Base-by-base conservation (phyloP, 2,888 invertebrate genomes). In the Ophioninae sp. region DNA sequence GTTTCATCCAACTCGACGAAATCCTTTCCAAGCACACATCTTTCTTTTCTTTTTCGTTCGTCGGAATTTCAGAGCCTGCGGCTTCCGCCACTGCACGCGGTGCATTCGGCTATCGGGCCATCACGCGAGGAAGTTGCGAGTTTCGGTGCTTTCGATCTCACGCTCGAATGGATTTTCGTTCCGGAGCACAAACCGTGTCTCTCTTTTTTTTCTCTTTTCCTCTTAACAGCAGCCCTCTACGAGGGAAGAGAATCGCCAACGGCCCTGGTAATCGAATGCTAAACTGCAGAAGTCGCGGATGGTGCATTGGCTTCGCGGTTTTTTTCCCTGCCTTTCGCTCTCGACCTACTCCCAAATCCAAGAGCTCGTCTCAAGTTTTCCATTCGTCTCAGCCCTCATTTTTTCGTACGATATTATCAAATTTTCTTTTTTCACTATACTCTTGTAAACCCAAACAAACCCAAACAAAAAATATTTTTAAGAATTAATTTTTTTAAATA, bases 231-330 rank as follows among this genome's bases (percentile, higher is more conserved):
- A 64, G 65, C 13, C 71, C 75, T 61, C 74, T 69, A 76, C 77
- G 81, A 59, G 64, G 9, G 58, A 51, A 51, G 59, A 71, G 56
- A 74, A 77, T 74, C 41, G 51, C 68, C 73, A 37, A 73, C 76
- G 76, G 69, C 44, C 69, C 39, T 41, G 78, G 78, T 81, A 81
- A 84, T 84, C 81, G 81, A 84, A 78, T 69, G 81, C 75, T 78
- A 78, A 83, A 81, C 83, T 79, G 63, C 75, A 64, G 68, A 72
- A 79, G 72, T 73, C 65, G 10, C 74, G 56, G 74, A 74, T 65
- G 74, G 74, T 64, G 56, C 63, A 78, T 74, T 74, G 61, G 56
- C 63, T 63, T 77, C 65, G 44, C 23, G 23, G 22, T 58, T 41
- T 8, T 69, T 69, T 80, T 74, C 44, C 39, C 59, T 63, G 9